Conservation (phyloP, 2,797 vertebrate genomes). For the Epinephelus malabaricus region DNA sequence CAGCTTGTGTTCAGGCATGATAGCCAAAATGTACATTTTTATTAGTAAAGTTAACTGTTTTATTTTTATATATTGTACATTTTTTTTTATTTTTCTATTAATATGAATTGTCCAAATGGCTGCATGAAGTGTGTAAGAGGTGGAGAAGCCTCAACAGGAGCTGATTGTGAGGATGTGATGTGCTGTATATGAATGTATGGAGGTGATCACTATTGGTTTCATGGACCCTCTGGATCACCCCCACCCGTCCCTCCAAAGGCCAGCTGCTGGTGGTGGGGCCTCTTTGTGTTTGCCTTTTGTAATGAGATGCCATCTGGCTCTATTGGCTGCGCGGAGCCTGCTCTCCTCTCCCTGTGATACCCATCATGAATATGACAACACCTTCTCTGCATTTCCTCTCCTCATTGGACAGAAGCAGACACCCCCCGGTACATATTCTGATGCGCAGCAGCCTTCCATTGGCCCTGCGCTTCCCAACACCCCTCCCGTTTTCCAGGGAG, state of each 20-base stretch:
- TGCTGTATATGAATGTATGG: conserved; percentile 37
- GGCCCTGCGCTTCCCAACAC: conserved; percentile 69
- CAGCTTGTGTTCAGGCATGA: not conserved
- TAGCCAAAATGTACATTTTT: not conserved
- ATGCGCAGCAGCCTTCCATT: conserved; percentile 76
- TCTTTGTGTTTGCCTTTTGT: conserved; percentile 84
- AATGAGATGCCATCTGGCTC: conserved; percentile 84
- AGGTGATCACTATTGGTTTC: conserved; percentile 48
- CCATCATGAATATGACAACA: conserved; percentile 76
- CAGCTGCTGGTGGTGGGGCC: conserved; percentile 79
- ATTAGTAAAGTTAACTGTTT: not conserved
- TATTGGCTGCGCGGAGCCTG: conserved; percentile 67
- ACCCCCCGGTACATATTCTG: conserved; percentile 60
- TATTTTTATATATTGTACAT: not conserved
- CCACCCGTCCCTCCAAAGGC: conserved; percentile 60
- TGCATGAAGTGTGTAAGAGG: conserved; percentile 10
- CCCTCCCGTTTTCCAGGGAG: conserved; percentile 85
- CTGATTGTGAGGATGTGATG: conserved; percentile 1
- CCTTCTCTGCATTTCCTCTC: conserved; percentile 44
- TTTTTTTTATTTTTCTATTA: conserved; percentile 7
- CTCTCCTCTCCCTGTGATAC: conserved; percentile 63
- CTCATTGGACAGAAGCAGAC: conserved; percentile 68
- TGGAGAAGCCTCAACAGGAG: conserved; percentile 23
- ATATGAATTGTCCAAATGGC: conserved; percentile 20
- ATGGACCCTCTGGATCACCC: conserved; percentile 49